A percentile compares a stretch with the other conserved stretches of the same genome.
Conservation (phyloP, 2,113 vertebrate species). For the Oryzias melastigma region DNA sequence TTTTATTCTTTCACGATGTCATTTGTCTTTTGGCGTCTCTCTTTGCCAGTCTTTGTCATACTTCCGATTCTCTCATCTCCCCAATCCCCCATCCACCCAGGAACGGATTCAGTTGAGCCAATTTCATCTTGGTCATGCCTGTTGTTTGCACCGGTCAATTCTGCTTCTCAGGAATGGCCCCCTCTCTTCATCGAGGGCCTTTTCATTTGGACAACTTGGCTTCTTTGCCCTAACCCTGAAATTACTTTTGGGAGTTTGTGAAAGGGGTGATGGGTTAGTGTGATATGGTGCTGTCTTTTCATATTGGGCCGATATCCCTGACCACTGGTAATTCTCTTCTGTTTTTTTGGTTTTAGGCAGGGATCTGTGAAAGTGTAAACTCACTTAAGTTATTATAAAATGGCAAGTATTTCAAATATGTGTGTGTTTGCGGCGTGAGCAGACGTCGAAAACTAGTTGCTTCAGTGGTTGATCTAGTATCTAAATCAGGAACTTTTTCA, state of each 20-base stretch:
- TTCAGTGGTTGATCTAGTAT: too few species aligned
- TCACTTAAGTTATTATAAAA: conserved; percentile 10
- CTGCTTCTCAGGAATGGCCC: conserved; percentile 65
- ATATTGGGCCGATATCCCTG: conserved; percentile 28
- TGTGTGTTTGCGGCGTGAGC: neutral
- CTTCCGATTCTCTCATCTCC: conserved; percentile 47
- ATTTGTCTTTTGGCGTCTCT: conserved; percentile 62
- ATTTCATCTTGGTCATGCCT: conserved; percentile 74
- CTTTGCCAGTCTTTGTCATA: conserved; percentile 65
- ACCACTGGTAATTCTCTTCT: conserved; percentile 28
- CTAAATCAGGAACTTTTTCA: too few species aligned
- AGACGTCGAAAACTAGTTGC: too few species aligned
- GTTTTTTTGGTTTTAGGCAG: conserved; percentile 1
- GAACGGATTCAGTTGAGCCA: conserved; percentile 72
- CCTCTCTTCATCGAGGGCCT: conserved; percentile 68
- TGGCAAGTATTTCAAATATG: neutral
- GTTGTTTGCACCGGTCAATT: conserved; percentile 76
- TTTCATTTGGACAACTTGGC: conserved; percentile 75
- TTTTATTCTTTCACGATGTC: conserved; percentile 56
- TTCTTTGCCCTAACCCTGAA: conserved; percentile 72
- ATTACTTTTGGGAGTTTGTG: conserved; percentile 68
- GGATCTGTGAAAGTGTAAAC: conserved; percentile 6
- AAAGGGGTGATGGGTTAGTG: conserved; percentile 51
- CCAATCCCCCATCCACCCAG: conserved; percentile 32
- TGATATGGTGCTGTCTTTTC: conserved; percentile 44